Evolutionary conservation across 2,888 invertebrate species (phyloP).

Genomic region (Tuta absoluta): DNA sequence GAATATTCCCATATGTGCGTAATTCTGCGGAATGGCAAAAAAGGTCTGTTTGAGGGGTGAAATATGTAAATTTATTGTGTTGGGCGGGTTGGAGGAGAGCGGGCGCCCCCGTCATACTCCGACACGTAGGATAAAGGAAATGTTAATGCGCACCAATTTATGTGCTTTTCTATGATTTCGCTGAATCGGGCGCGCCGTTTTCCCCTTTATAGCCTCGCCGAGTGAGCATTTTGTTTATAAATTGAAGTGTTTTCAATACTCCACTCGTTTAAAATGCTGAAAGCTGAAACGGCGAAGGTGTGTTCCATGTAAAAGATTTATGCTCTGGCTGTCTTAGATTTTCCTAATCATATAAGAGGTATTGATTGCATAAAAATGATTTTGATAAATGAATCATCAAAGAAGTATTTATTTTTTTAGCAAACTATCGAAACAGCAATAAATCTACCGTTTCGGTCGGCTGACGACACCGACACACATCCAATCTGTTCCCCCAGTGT

Average conservation of each 20-base stretch:
- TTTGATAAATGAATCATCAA: background rate
- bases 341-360: background rate
- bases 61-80: slow-evolving; percentile 82
- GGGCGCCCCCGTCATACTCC: slow-evolving; percentile 78
- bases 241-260: slow-evolving; percentile 56
- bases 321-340: background rate
- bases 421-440: slow-evolving; percentile 40
- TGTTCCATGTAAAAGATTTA: background rate
- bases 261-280: slow-evolving; percentile 33
- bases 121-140: slow-evolving; percentile 81
- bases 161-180: slow-evolving; percentile 81
- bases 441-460: slow-evolving; percentile 59
- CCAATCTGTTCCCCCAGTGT: slow-evolving; percentile 68
- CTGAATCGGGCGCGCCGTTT: slow-evolving; percentile 73
- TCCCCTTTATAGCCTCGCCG: slow-evolving; percentile 66
- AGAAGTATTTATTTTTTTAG: background rate
- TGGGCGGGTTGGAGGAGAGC: slow-evolving; percentile 69
- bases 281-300: slow-evolving; percentile 17
- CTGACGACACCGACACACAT: slow-evolving; percentile 64
- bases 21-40: slow-evolving; percentile 81
- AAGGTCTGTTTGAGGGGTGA: slow-evolving; percentile 82
- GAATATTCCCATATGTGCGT: slow-evolving; percentile 82
- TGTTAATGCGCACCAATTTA: slow-evolving; percentile 81
- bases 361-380: background rate
- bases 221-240: slow-evolving; percentile 60